Base-by-base conservation (phyloP, 2,888 invertebrate genomes). In the Agelastica alni region DNA sequence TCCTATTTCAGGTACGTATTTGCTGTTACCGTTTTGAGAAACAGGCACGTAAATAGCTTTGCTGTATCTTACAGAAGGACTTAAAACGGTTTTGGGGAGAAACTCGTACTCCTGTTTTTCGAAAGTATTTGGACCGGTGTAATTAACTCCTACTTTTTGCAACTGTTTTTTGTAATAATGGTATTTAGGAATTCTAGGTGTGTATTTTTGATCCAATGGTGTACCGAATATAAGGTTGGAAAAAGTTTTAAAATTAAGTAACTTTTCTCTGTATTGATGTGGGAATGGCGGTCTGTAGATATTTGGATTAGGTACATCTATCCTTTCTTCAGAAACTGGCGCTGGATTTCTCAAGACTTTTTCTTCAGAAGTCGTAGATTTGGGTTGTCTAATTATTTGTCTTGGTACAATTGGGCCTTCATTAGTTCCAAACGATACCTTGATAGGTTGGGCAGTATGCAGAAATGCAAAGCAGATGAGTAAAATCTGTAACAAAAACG, bases 361-460 rank as follows among this genome's bases (percentile, higher is more conserved):
- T 26, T 62, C 58, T 49, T 67, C 62, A n/a, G 53, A 22, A 9
- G 47, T 34, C 12, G 51, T 42, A 13, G 59, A 46, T 43, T 62
- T 59, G n/a, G 61, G 52, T 28, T 49, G 51, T 31, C 59, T 58
- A 5, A 74, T 75, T 12, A 73, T 58, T 28, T 49, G 51, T 31
- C 59, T 58, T 4, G 75, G 75, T 12, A 73, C 59, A 34, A 77
- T 77, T 22, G 76, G 75, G n/a, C 75, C 77, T 64, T 71, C 68
- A 20, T 73, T 76, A 2, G 77, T 77, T 26, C 77, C 77, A 58
- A 74, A 77, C 28, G 73, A 68, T 18, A 77, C 77, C 75, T 75
- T 75, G 53, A 77, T 75, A 26, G 75, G 73, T 53, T 73, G 70
- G 20, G 71, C 53, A 2, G 61, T 48, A 28, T 66, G 64, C 61